These are phyloP conservation scores for Lissocephala sabroskyi DNA, from an alignment of 2,888 invertebrate species.

Conservation along the genomic window DNA sequence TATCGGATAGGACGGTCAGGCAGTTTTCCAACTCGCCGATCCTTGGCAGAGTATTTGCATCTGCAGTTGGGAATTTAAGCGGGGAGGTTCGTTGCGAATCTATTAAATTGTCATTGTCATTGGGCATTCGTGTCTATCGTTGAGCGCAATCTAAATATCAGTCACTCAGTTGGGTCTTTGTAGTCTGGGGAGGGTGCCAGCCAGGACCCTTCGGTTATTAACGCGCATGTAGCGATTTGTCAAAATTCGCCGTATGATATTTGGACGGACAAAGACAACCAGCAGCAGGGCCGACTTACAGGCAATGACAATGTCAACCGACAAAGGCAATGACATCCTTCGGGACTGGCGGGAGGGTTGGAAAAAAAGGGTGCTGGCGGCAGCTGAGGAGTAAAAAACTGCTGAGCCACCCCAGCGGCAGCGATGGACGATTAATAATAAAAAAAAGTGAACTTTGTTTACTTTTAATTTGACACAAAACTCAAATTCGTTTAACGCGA, in stretches of 20 bases:
- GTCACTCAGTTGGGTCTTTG: too few relatives aligned
- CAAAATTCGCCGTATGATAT: conserved; percentile 54
- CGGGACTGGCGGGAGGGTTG: background rate
- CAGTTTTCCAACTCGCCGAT: too few relatives aligned
- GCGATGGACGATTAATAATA: conserved; percentile 32
- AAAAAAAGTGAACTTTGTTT: too few relatives aligned
- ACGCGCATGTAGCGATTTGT: conserved; percentile 58
- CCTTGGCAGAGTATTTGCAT: too few relatives aligned
- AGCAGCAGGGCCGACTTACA: conserved; percentile 4
- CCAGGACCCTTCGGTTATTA: conserved; percentile 45
- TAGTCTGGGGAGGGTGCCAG: conserved; percentile 2
- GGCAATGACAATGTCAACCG: conserved; percentile 1
- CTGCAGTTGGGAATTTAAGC: too few relatives aligned
- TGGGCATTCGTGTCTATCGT: too few relatives aligned
- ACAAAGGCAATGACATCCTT: too few relatives aligned
- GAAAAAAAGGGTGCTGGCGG: background rate
- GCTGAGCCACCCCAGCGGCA: conserved; percentile 15
- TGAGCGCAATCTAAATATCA: too few relatives aligned
- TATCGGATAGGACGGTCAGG: too few relatives aligned
- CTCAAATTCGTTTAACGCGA: conserved; percentile 25
- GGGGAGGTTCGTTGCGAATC: too few relatives aligned
- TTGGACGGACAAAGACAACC: conserved; percentile 50
- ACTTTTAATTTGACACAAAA: conserved; percentile 50
- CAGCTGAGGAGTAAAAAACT: conserved; percentile 32
- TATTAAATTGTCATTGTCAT: too few relatives aligned